Evolutionary conservation across 2,888 invertebrate genomes (phyloP).

Genomic region (Pteria penguin): DNA sequence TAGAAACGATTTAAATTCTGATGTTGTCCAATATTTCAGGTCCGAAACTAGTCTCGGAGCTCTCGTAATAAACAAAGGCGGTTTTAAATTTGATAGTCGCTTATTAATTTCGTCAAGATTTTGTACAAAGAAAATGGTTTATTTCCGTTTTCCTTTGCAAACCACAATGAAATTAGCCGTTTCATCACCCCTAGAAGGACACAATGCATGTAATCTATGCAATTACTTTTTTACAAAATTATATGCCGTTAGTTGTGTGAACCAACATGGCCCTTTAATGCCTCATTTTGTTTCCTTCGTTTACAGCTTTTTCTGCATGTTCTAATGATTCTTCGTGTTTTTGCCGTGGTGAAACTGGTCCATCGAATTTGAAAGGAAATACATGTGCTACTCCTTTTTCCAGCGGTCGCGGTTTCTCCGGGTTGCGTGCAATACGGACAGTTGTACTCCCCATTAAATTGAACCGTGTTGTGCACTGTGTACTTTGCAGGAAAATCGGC

Average conservation of each 20-base stretch:
- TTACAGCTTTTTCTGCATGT: background rate
- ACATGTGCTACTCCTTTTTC: background rate
- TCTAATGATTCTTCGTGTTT: background rate
- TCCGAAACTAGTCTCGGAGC: too few species aligned
- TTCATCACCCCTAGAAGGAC: background rate
- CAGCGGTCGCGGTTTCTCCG: background rate
- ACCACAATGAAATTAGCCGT: too few species aligned
- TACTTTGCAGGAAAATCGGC: conserved; percentile 19
- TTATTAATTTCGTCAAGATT: too few species aligned
- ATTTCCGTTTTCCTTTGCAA: too few species aligned
- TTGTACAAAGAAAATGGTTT: too few species aligned
- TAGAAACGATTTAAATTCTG: conserved; percentile 1
- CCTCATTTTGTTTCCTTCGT: background rate
- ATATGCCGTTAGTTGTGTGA: background rate
- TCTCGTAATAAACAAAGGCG: too few species aligned
- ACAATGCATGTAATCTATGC: background rate
- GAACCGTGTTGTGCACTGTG: conserved; percentile 4
- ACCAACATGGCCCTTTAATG: background rate
- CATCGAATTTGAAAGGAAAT: background rate
- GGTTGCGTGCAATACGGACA: conserved; percentile 1
- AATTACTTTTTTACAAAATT: background rate
- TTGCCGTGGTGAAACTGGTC: background rate
- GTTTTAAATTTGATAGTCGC: too few species aligned
- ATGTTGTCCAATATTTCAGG: conserved; percentile 8
- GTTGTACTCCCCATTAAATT: conserved; percentile 16